These are phyloP conservation scores for Falco rusticolus DNA, from an alignment of 2,797 vertebrate genomes.

Conservation along the genomic window DNA sequence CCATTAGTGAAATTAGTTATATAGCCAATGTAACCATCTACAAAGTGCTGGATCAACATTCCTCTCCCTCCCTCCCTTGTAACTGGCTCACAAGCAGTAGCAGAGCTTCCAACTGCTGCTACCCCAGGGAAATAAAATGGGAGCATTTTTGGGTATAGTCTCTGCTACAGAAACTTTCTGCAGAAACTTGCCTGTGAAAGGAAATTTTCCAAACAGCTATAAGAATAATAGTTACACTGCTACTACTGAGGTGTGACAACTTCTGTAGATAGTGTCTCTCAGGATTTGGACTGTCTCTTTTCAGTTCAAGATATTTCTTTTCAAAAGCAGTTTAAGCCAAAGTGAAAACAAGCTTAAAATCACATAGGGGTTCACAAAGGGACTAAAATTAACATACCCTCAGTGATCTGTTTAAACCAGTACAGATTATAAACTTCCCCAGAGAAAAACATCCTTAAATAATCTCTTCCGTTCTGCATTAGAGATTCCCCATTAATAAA, in stretches of 20 bases:
- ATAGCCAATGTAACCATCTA: neutral
- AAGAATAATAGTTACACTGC: neutral
- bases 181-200: neutral
- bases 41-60: neutral
- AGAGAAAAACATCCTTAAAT: neutral
- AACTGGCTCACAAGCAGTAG: neutral
- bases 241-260: neutral
- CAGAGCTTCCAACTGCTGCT: neutral
- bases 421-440: neutral
- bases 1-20: slow-evolving; percentile 4
- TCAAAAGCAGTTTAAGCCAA: neutral
- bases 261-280: neutral
- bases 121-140: neutral
- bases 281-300: neutral
- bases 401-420: neutral
- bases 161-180: neutral
- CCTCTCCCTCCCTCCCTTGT: neutral
- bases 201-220: neutral
- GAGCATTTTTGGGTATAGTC: neutral
- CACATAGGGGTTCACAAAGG: neutral
- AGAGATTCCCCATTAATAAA: neutral
- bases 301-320: neutral
- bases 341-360: slow-evolving; percentile 11
- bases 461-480: neutral
- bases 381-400: neutral